Evolutionary conservation across 1,140 invertebrate genomes (phyloP).

Genomic region (Bemisia tabaci): DNA sequence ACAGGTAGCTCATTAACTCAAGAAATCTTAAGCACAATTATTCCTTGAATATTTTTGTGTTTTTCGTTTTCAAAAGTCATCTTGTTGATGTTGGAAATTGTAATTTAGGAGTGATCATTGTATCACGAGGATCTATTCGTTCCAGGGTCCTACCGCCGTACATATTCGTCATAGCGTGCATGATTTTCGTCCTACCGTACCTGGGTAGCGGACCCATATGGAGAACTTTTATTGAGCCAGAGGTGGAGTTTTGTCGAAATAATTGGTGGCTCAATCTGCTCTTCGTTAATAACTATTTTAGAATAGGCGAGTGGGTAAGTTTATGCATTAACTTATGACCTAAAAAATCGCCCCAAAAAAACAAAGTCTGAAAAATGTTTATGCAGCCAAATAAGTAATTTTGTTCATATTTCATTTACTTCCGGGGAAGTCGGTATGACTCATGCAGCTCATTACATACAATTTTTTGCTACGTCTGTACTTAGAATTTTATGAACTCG

Average conservation of each 20-base stretch:
- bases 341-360: background rate
- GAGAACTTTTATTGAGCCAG: conserved; percentile 40
- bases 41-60: no score
- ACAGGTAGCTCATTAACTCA: no score
- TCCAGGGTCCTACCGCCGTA: conserved; percentile 15
- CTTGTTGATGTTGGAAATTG: no score
- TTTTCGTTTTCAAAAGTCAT: no score
- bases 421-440: no score
- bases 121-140: conserved; percentile 5
- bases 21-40: no score
- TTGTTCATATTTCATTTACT: background rate
- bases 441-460: no score
- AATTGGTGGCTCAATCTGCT: conserved; percentile 76
- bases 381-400: background rate
- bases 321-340: background rate
- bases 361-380: background rate
- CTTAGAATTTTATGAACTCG: no score
- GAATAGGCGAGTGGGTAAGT: conserved; percentile 46
- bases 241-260: conserved; percentile 47
- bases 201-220: conserved; percentile 50
- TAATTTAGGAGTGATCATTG: no score
- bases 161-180: conserved; percentile 9
- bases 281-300: conserved; percentile 71
- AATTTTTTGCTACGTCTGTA: no score
- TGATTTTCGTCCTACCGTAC: conserved; percentile 16